Evolutionary conservation across 2,888 invertebrate genomes (phyloP).

Genomic region (Stenodera caucasica): DNA sequence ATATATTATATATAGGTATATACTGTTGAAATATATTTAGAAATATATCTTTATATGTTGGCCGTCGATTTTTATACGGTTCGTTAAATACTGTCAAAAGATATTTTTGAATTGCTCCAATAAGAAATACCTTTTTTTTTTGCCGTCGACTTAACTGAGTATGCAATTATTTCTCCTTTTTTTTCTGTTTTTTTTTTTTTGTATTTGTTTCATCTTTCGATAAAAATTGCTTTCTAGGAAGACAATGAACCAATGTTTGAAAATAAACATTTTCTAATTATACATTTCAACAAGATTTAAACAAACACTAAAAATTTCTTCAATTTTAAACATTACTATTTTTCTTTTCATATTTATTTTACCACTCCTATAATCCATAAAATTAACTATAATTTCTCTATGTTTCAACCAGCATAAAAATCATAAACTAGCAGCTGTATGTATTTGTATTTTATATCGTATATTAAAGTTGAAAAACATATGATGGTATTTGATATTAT

Average conservation of each 20-base stretch:
- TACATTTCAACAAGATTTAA: constrained; percentile 2
- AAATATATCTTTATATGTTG: constrained; percentile 12
- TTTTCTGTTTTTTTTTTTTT: too few species aligned
- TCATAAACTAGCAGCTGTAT: background rate
- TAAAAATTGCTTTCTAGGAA: background rate
- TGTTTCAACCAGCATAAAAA: constrained; percentile 1
- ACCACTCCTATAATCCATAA: constrained; percentile 6
- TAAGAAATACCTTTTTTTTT: background rate
- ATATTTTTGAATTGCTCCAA: constrained; percentile 5
- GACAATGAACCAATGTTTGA: constrained; percentile 4
- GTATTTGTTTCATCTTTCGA: too few species aligned
- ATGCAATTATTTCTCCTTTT: background rate
- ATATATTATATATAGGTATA: background rate
- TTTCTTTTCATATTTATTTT: constrained; percentile 4
- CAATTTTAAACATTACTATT: constrained; percentile 4
- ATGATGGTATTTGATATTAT: constrained; percentile 3
- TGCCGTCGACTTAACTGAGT: background rate
- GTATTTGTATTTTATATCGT: too few species aligned
- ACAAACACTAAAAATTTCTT: constrained; percentile 3
- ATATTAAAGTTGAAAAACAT: background rate
- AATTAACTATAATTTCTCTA: constrained; percentile 6
- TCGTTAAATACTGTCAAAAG: constrained; percentile 28
- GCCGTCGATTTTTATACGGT: constrained; percentile 28
- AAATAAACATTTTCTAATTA: constrained; percentile 6
- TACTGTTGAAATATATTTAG: constrained; percentile 2